Evolutionary conservation across 2,888 invertebrate species (phyloP).

Genomic region (Plusia festucae): DNA sequence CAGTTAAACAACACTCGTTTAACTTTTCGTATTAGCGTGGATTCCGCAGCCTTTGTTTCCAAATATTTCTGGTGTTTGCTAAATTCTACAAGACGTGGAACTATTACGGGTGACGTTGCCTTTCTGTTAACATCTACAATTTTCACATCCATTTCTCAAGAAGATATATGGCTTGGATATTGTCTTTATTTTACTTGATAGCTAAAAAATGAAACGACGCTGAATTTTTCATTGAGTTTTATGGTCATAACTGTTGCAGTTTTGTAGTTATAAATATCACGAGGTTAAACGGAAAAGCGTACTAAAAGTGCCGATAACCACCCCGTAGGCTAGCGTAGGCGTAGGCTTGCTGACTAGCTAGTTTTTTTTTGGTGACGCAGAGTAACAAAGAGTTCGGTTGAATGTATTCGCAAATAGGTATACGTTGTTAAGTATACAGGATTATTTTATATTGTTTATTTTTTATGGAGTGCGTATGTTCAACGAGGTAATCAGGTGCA

Average conservation of each 20-base stretch:
- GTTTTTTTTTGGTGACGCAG: background rate
- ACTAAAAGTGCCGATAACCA: background rate
- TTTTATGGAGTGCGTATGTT: no score
- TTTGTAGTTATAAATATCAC: slow-evolving; percentile 5
- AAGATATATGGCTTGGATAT: slow-evolving; percentile 58
- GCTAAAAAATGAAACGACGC: slow-evolving; percentile 33
- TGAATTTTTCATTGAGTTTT: slow-evolving; percentile 31
- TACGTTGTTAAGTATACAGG: no score
- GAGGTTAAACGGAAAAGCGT: background rate
- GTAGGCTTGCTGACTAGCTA: no score
- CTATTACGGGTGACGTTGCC: slow-evolving; percentile 58
- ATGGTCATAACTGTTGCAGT: slow-evolving; percentile 6
- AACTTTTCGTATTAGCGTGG: slow-evolving; percentile 75
- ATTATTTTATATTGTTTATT: no score
- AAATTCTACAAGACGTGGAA: slow-evolving; percentile 47
- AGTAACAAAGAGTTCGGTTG: background rate
- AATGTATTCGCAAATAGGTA: no score
- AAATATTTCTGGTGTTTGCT: slow-evolving; percentile 52
- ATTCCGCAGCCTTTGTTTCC: slow-evolving; percentile 58
- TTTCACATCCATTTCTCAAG: slow-evolving; percentile 64
- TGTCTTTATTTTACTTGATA: slow-evolving; percentile 54
- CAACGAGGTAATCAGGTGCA: no score
- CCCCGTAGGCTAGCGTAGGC: background rate
- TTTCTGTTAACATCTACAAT: slow-evolving; percentile 55
- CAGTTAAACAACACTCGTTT: slow-evolving; percentile 76